Evolutionary conservation across 2,888 invertebrate species (phyloP), one percentile per base, ranked within the genome.

Genomic region (Beris chalybata): DNA sequence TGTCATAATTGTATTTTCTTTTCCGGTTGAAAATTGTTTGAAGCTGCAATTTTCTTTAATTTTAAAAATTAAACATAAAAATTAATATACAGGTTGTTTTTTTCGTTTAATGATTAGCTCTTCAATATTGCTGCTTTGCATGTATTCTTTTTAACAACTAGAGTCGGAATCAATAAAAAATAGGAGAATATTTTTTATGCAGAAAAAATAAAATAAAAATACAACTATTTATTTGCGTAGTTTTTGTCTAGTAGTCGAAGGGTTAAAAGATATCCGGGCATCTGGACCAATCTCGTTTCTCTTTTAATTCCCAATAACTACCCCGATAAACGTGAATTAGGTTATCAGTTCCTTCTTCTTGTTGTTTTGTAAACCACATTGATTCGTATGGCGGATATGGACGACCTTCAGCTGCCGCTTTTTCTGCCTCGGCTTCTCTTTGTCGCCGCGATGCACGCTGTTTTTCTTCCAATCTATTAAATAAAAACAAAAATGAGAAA

Each of bases 291-390:
- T 97, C 92, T 78, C 89, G 87, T 73, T 86, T 87, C 72, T 86
- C 86, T 84, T 98, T 99, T 81, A 89, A 87, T 69, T 91, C 86
- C 99, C 99, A 99, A 83, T 99, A 99, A 72, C 89, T 88, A 72
- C 91, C 89, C 74, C 87, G 91, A 83, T 89, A 97, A 70, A 91
- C 85, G 80, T 97, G 95, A 45, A 85, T 76, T 71, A 92, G 88
- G 73, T 86, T 82, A 74, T 85, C 85, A 72, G 85, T 85, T 47
- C 79, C 79, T 64, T 89, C 86, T 76, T 93, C 93, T 75, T 89
- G 87, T 74, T 89, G 87, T 78, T 93, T 92, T 73, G 85, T 85
- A 83, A 98, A 98, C 98, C 98, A 98, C 45, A 88, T 77, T 30
- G 97, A 95, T 73, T 89, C 86, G 76, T 93, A 91, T 38, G 85